Evolutionary conservation across 2,113 vertebrate genomes (phyloP).

Genomic region (Gila orcuttii): DNA sequence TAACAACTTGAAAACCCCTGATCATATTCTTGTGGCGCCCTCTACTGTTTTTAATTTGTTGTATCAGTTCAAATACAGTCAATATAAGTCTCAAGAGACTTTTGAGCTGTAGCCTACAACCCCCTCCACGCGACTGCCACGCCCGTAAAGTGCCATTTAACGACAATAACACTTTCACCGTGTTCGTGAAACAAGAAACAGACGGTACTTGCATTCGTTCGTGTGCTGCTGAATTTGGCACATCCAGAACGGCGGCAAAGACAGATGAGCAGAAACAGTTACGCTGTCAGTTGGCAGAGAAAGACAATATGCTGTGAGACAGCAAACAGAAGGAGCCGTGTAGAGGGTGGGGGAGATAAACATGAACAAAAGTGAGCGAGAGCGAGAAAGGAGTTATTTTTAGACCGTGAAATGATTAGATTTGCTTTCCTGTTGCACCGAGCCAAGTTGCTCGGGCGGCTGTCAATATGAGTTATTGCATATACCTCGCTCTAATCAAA

Average conservation of each 20-base stretch:
- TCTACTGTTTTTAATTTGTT: conserved; percentile 31
- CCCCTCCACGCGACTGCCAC: neutral
- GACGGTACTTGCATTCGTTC: neutral
- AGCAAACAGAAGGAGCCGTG: conserved; percentile 37
- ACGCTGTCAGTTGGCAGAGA: conserved; percentile 9
- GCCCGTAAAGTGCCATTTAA: neutral
- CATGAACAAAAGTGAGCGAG: conserved; percentile 29
- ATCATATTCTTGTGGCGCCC: conserved; percentile 20
- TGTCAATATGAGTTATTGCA: conserved; percentile 55
- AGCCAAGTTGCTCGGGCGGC: conserved; percentile 27
- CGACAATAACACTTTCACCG: neutral
- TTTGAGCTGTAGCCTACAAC: neutral
- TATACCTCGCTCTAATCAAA: conserved; percentile 14
- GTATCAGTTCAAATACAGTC: neutral
- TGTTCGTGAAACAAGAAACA: neutral
- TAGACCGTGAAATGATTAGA: conserved; percentile 48
- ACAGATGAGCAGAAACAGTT: conserved; percentile 34
- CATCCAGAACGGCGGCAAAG: conserved; percentile 2
- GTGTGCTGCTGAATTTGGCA: conserved; percentile 10
- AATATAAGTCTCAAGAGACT: neutral
- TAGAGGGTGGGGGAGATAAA: conserved; percentile 33
- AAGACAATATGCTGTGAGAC: conserved; percentile 32
- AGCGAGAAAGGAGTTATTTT: conserved; percentile 51
- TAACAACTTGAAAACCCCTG: too few relatives aligned
- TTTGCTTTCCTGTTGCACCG: conserved; percentile 38